Evolutionary conservation across 2,888 invertebrate species (phyloP).

Genomic region (Leptinotarsa haldemani): DNA sequence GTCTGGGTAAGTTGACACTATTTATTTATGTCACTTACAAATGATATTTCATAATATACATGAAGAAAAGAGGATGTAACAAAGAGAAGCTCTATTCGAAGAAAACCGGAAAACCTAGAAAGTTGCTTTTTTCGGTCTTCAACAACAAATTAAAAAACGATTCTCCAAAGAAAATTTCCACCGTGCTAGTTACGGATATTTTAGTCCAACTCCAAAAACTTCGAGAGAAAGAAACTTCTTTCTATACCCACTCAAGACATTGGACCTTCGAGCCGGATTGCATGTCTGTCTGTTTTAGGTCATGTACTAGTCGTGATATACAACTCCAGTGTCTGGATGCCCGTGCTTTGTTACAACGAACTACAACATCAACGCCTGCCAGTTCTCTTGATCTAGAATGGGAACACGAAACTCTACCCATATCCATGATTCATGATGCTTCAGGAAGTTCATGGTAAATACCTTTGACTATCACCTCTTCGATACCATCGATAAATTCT

Average conservation of each 20-base stretch:
- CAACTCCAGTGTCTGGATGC: conserved; percentile 73
- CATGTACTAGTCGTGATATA: conserved; percentile 67
- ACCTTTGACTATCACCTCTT: no score
- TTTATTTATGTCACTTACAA: neutral
- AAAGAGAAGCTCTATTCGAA: no score
- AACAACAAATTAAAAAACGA: no score
- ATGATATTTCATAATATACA: no score
- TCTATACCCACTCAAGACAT: neutral
- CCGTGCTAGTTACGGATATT: no score
- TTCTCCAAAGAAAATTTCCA: no score
- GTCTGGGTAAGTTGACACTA: conserved; percentile 56
- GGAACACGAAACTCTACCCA: conserved; percentile 73
- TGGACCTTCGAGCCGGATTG: neutral
- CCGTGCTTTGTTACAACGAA: conserved; percentile 64
- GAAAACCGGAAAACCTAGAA: no score
- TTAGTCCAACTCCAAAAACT: neutral
- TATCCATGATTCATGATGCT: conserved; percentile 60
- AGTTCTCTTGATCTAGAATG: conserved; percentile 78
- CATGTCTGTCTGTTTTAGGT: conserved; percentile 45
- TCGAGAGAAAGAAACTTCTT: neutral
- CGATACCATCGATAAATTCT: no score
- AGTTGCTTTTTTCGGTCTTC: no score
- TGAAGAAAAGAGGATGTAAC: no score
- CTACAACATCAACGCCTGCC: conserved; percentile 70
- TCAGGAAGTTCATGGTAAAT: conserved; percentile 63